phyloP scores from a whole-genome alignment of 2,797 vertebrate genomes.

The Bucorvus abyssinicus region DNA sequence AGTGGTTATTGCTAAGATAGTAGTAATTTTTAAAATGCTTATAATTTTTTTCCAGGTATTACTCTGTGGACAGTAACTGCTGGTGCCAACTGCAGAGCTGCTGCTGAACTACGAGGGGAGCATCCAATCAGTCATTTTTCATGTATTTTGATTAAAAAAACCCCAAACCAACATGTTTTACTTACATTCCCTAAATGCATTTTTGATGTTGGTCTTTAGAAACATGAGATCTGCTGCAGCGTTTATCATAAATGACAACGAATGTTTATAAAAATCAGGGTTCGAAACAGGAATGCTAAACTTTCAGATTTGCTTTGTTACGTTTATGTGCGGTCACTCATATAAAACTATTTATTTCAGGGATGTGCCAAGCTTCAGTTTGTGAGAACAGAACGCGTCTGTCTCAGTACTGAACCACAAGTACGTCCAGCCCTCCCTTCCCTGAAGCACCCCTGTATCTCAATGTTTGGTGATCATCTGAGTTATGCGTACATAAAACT shows the following conservation, averaged over 20 bases:
- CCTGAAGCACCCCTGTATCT: not conserved
- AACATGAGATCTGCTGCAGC: not conserved
- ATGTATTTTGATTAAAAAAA: not conserved
- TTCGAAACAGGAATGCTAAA: not conserved
- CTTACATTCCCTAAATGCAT: not conserved
- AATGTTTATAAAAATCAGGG: accelerated
- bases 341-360: not conserved
- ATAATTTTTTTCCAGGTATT: not conserved
- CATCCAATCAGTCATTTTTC: not conserved
- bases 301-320: not conserved
- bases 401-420: not conserved
- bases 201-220: not conserved
- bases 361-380: not conserved
- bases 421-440: not conserved
- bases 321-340: not conserved
- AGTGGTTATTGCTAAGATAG: not conserved
- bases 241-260: not conserved
- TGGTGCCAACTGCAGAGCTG: not conserved
- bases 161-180: not conserved
- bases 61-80: not conserved
- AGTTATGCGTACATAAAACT: not conserved
- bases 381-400: not conserved
- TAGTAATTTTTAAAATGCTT: not conserved
- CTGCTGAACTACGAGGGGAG: not conserved
- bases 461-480: not conserved